Base-by-base conservation (phyloP, 2,797 vertebrate species). In the Poeciliopsis gracilis region DNA sequence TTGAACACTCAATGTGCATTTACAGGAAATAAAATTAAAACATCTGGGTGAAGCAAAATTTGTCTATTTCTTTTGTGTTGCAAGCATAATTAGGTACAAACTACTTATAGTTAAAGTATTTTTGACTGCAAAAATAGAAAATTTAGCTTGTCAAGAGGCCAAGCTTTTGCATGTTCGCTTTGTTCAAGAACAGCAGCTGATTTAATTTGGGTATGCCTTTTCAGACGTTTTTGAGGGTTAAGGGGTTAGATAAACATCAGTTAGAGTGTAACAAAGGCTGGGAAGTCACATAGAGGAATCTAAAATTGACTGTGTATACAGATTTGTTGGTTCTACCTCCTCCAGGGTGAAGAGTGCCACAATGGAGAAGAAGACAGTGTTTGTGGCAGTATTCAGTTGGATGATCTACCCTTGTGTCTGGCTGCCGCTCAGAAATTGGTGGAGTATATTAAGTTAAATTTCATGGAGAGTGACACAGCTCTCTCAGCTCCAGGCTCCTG, bases 401-500 rank as follows among this genome's bases (percentile, higher is more conserved):
- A 86, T 51, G 89, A 91, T 82, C 66, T 79, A 80, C 18, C 92
- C n/a, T 89, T 96, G 13, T 98, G 97, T 91, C 95, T 95, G 84
- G 96, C 97, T 0, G 98, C 98, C 0, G 94, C 97, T 87, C 96
- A 95, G 85, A 99, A 99, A 88, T 93, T 99, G 84, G 95, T 96
- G 9, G 97, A 98, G 77, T 99, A 99, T 90, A 99, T 99, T 82
- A 96, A 97, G 83, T 94, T 99, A 77, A 99, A 98, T 94, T 98
- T 99, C 78, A 89, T 94, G 0, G 95, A 98, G 85, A 94, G 93
- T 0, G 97, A 96, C 53, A 90, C 90, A 0, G 70, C 84, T 0
- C 86, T 82, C 0, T 90, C 90, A 1, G 25, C 28, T 30, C 53
- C 75, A 67, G 53, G 9, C 0, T 45, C 84, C 10, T 87, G 87